Percentiles rank a stretch among this genome's conserved stretches.
These are phyloP conservation scores for Augochlorella aurata DNA, from an alignment of 2,888 invertebrate genomes.

Conservation along the genomic window DNA sequence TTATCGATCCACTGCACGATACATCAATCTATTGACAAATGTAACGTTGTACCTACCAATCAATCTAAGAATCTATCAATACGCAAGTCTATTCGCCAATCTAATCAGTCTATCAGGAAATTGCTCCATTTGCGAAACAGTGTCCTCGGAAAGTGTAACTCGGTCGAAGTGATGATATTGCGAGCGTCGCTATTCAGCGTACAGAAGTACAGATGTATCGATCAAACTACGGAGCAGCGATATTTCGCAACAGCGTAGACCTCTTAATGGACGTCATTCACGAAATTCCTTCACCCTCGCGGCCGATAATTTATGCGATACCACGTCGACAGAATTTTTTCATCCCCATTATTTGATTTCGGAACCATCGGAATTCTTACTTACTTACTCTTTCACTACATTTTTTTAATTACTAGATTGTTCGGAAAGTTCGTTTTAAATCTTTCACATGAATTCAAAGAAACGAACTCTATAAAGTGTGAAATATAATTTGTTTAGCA, in stretches of 20 bases:
- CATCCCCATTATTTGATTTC: not conserved
- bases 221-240: conserved; percentile 60
- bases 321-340: not conserved
- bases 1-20: too few relatives aligned
- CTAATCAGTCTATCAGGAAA: not conserved
- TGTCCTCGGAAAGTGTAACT: not conserved
- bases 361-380: not conserved
- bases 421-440: too few relatives aligned
- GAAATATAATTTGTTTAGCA: too few relatives aligned
- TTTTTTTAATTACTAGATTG: too few relatives aligned
- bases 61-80: not conserved
- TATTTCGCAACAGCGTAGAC: conserved; percentile 49
- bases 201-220: conserved; percentile 49
- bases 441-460: too few relatives aligned
- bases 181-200: conserved; percentile 28
- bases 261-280: conserved; percentile 47
- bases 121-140: not conserved
- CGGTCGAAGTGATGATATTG: not conserved
- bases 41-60: too few relatives aligned
- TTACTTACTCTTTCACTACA: too few relatives aligned
- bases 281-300: conserved; percentile 53
- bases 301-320: not conserved
- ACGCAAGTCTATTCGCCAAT: too few relatives aligned
- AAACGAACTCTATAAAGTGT: too few relatives aligned
- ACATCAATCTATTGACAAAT: not conserved